Conservation (phyloP, 1,140 invertebrate genomes). For the Triops longicaudatus region DNA sequence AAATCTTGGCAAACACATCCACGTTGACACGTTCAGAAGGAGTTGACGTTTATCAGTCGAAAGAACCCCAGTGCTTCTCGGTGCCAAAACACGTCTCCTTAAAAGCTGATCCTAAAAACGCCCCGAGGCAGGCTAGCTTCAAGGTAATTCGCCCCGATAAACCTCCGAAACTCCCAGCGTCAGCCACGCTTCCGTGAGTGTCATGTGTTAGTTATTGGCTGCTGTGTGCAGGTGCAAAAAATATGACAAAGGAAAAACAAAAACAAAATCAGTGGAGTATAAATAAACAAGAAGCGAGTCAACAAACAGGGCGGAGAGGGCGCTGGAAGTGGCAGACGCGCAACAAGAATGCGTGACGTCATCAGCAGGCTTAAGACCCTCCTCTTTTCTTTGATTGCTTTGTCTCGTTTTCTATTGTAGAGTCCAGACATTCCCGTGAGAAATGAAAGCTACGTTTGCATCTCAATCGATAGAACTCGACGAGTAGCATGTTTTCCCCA, state of each 20-base stretch:
- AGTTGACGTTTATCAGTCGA: neutral
- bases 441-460: neutral
- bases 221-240: neutral
- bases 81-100: constrained; percentile 1
- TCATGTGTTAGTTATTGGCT: constrained; percentile 2
- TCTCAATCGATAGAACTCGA: neutral
- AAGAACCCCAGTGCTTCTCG: neutral
- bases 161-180: neutral
- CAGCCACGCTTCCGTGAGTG: neutral
- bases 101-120: neutral
- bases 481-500: neutral
- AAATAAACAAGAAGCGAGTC: neutral
- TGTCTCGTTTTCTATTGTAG: no score
- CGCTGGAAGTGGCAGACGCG: neutral
- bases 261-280: neutral
- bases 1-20: neutral
- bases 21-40: neutral
- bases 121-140: neutral
- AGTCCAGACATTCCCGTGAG: no score
- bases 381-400: no score
- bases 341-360: neutral
- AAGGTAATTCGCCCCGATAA: neutral
- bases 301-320: neutral
- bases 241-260: no score
- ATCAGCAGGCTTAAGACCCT: neutral